A percentile compares a stretch with the other conserved stretches of the same genome.
Conservation (phyloP, 2,797 vertebrate genomes). For the Ctenopoma multispine region DNA sequence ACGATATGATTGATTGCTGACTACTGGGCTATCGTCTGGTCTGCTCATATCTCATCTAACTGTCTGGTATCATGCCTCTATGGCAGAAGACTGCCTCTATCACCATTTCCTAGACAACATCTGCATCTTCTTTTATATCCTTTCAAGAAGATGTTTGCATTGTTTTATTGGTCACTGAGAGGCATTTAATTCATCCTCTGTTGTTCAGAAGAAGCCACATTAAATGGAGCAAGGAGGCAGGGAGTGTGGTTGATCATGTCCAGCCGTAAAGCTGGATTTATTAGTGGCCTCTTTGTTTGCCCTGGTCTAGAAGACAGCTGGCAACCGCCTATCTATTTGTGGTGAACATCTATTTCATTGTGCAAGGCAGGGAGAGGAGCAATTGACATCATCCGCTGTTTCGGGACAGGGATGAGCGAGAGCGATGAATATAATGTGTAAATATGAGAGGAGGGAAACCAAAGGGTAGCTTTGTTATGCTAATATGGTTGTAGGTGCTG, state of each 20-base stretch:
- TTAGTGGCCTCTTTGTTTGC: slow-evolving; percentile 85
- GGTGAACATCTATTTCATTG: slow-evolving; percentile 81
- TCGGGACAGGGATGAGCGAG: slow-evolving; percentile 79
- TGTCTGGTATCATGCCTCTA: slow-evolving; percentile 60
- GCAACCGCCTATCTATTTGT: slow-evolving; percentile 82
- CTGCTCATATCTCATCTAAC: slow-evolving; percentile 72
- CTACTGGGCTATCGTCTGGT: slow-evolving; percentile 47
- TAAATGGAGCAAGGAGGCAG: slow-evolving; percentile 80
- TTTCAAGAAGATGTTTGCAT: slow-evolving; percentile 82
- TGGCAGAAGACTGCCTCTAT: slow-evolving; percentile 60
- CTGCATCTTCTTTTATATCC: slow-evolving; percentile 78
- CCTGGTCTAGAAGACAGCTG: slow-evolving; percentile 86
- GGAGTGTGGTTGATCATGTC: slow-evolving; percentile 80
- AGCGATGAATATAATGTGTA: slow-evolving; percentile 87
- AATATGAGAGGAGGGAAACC: slow-evolving; percentile 82
- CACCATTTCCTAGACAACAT: slow-evolving; percentile 75
- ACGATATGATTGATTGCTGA: slow-evolving; percentile 68
- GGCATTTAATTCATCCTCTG: slow-evolving; percentile 77
- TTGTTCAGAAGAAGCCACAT: slow-evolving; percentile 79
- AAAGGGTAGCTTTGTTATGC: slow-evolving; percentile 84
- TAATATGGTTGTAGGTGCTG: slow-evolving; percentile 84
- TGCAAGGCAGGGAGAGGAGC: slow-evolving; percentile 73
- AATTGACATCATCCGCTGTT: slow-evolving; percentile 81
- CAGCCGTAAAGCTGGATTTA: slow-evolving; percentile 87
- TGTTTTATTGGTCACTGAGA: slow-evolving; percentile 83